These are phyloP conservation scores for Orestias chungarensis DNA, from an alignment of 2,797 vertebrate genomes.

Conservation along the genomic window DNA sequence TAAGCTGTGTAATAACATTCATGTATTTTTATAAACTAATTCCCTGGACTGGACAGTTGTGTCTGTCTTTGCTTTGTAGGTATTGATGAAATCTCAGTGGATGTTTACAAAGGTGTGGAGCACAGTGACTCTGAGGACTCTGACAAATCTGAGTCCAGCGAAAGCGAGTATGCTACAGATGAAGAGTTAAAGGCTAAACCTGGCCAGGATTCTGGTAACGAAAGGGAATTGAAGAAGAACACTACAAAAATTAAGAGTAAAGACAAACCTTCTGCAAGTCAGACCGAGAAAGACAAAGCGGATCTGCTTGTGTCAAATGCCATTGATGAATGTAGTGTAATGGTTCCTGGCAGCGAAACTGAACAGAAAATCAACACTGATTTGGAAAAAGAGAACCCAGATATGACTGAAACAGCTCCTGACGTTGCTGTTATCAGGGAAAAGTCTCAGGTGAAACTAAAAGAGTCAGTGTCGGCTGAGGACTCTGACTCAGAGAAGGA, in stretches of 20 bases:
- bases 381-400: slow-evolving; percentile 83
- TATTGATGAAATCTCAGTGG: slow-evolving; percentile 96
- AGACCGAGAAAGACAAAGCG: slow-evolving; percentile 83
- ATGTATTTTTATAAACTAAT: not conserved
- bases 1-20: not conserved
- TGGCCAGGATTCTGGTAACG: slow-evolving; percentile 63
- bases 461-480: slow-evolving; percentile 81
- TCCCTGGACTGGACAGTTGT: not conserved
- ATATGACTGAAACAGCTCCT: slow-evolving; percentile 81
- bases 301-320: slow-evolving; percentile 61
- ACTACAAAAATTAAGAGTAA: slow-evolving; percentile 83
- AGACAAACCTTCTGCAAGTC: slow-evolving; percentile 66
- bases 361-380: slow-evolving; percentile 83
- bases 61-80: slow-evolving; percentile 74
- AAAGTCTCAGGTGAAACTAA: slow-evolving; percentile 82
- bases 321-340: slow-evolving; percentile 29
- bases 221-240: slow-evolving; percentile 82
- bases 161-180: slow-evolving; percentile 91
- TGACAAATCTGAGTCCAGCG: slow-evolving; percentile 94
- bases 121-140: slow-evolving; percentile 97
- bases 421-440: slow-evolving; percentile 77
- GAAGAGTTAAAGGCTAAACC: slow-evolving; percentile 91
- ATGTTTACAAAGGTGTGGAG: slow-evolving; percentile 91
- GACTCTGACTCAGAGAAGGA: slow-evolving; percentile 98
- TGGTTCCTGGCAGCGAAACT: slow-evolving; percentile 56